phyloP scores from a whole-genome alignment of 2,113 vertebrate species.

The Ptyas mucosa region DNA sequence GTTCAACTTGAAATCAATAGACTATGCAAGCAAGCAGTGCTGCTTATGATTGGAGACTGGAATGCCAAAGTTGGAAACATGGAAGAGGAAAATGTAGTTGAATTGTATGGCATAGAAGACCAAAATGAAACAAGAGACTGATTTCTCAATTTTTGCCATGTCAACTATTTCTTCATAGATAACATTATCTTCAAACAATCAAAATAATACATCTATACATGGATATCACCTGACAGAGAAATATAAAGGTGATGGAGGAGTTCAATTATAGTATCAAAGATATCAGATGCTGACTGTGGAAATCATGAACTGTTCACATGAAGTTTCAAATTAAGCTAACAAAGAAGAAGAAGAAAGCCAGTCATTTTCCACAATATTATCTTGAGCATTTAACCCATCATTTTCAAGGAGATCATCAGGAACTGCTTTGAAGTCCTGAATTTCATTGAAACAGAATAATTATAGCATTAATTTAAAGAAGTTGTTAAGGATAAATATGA shows the following conservation, averaged over 20 bases:
- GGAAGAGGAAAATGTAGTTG: background rate
- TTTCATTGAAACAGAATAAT: no score
- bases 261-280: background rate
- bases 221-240: no score
- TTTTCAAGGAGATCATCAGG: background rate
- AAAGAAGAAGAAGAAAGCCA: background rate
- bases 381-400: background rate
- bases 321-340: background rate
- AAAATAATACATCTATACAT: no score
- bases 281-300: background rate
- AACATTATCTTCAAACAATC: no score
- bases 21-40: background rate
- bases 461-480: background rate
- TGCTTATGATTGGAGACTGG: background rate
- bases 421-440: background rate
- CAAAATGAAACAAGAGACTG: background rate
- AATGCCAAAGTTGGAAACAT: background rate
- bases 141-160: no score
- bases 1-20: background rate
- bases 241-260: background rate
- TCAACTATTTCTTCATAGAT: no score
- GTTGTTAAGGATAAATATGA: background rate
- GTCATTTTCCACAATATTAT: background rate
- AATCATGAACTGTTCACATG: background rate
- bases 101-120: background rate